These are phyloP conservation scores for Oscheius onirici DNA, from an alignment of 2,888 invertebrate genomes.

Conservation along the genomic window DNA sequence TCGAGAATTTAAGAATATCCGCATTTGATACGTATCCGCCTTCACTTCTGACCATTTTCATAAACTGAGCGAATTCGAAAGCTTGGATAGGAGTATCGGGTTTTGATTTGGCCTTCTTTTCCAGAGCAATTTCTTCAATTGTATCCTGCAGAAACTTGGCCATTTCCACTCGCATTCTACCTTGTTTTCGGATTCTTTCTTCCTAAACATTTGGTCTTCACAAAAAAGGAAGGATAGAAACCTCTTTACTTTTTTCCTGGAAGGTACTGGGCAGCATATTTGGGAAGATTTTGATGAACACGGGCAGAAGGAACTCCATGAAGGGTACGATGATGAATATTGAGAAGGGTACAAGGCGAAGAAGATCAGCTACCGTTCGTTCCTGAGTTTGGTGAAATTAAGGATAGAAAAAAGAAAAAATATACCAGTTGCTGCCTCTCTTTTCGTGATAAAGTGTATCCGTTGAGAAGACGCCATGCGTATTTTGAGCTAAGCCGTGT, in stretches of 20 bases:
- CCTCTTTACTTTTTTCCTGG: constrained; percentile 77
- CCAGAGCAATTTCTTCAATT: constrained; percentile 91
- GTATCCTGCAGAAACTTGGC: constrained; percentile 92
- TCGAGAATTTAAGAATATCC: constrained; percentile 94
- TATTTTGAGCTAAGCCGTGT: constrained; percentile 85
- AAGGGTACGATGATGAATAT: constrained; percentile 96
- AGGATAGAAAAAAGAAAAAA: no score
- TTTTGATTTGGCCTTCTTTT: constrained; percentile 76
- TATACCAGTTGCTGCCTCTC: constrained; percentile 83
- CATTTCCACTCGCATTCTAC: constrained; percentile 94
- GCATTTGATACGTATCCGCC: constrained; percentile 82
- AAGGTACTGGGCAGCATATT: constrained; percentile 97
- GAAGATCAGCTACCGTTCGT: constrained; percentile 84
- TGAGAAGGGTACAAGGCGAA: constrained; percentile 94
- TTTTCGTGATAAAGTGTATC: constrained; percentile 84
- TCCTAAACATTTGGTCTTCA: constrained; percentile 75
- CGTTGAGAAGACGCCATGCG: constrained; percentile 83
- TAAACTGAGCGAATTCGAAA: constrained; percentile 90
- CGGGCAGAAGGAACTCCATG: constrained; percentile 91
- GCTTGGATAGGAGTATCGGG: constrained; percentile 75
- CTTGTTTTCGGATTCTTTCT: constrained; percentile 85
- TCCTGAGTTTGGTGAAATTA: no score
- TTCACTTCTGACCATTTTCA: constrained; percentile 84
- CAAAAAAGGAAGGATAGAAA: constrained; percentile 33
- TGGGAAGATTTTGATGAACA: constrained; percentile 95